A percentile compares a stretch with the other conserved stretches of the same genome.
Evolutionary conservation across 1,140 invertebrate genomes (phyloP).

Genomic region (Phortica variegata): DNA sequence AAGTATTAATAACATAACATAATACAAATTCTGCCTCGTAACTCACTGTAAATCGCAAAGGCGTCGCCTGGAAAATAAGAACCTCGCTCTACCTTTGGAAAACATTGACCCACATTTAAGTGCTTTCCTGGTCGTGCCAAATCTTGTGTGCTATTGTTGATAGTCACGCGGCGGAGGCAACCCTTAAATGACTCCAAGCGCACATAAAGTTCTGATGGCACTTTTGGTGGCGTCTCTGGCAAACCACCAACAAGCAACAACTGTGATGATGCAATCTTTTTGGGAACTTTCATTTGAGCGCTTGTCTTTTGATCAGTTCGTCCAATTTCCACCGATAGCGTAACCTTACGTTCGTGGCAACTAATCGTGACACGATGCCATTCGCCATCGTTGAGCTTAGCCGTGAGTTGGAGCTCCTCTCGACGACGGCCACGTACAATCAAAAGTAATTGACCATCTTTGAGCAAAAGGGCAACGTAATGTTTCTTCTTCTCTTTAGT

Average conservation of each 20-base stretch:
- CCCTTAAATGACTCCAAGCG: constrained; percentile 79
- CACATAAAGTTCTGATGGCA: constrained; percentile 57
- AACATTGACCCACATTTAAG: constrained; percentile 82
- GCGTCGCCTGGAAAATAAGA: constrained; percentile 84
- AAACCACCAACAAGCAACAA: constrained; percentile 79
- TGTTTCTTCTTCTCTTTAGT: constrained; percentile 67
- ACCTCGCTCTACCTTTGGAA: constrained; percentile 79
- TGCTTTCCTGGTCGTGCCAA: constrained; percentile 69
- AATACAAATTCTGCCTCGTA: background rate
- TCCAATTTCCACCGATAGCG: constrained; percentile 70
- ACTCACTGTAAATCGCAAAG: constrained; percentile 79
- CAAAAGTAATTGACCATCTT: constrained; percentile 70
- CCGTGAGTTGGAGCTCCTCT: constrained; percentile 64
- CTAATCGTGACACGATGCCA: constrained; percentile 77
- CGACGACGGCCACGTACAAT: constrained; percentile 68
- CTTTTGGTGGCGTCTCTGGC: constrained; percentile 62
- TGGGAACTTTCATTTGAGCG: constrained; percentile 64
- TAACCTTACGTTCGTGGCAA: constrained; percentile 66
- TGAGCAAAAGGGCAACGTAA: constrained; percentile 71
- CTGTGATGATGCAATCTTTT: constrained; percentile 67
- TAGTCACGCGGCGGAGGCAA: constrained; percentile 73
- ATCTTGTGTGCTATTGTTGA: constrained; percentile 76
- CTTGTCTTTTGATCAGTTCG: constrained; percentile 62
- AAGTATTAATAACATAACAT: background rate
- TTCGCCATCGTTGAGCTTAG: constrained; percentile 73